Base-by-base conservation (phyloP, 2,888 invertebrate genomes). In the Erebia ligea region DNA sequence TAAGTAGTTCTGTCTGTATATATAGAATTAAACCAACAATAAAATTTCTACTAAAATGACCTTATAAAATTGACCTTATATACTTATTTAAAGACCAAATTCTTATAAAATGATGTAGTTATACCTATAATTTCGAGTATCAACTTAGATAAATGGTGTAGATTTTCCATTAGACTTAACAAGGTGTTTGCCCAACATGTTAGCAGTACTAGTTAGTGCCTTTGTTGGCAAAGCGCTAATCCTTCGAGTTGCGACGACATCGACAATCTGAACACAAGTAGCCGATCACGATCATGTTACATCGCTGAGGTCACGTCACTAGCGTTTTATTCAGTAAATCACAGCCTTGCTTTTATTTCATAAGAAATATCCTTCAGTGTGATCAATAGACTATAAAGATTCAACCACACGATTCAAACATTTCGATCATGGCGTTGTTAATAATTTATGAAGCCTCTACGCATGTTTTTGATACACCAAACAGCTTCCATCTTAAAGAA, bases 221-320 rank as follows among this genome's bases (percentile, higher is more conserved):
- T 52, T 19, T 68, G 72, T 68, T 68, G 57, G 57, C 58, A 34
- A 48, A 56, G 65, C 63, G 71, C 63, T 69, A 69, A 71, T 71
- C 71, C 69, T 21, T 57, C 17, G 34, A 15, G 42, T 66, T 58
- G 17, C 42, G 54, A 40, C 50, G 48, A 64, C 52, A 54, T 34
- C 56, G 72, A 34, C 34, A 34, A 34, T 34, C 67, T 74, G 74
- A 75, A 73, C 62, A 69, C 73, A 70, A 75, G 70, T 76, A 74
- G 71, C 59, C 61, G 61, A 68, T 69, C 74, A 75, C 74, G 74
- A 75, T 57, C 52, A 62, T 57, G 17, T 66, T 56, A 69, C 56
- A 62, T 54, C 61, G 42, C 42, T 62, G 45, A 73, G 70, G 73
- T 70, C 70, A 66, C 54, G 34, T 52, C 48, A 67, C 67, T n/a